Conservation (phyloP, 1,140 invertebrate species). For the Drosophila simulans region DNA sequence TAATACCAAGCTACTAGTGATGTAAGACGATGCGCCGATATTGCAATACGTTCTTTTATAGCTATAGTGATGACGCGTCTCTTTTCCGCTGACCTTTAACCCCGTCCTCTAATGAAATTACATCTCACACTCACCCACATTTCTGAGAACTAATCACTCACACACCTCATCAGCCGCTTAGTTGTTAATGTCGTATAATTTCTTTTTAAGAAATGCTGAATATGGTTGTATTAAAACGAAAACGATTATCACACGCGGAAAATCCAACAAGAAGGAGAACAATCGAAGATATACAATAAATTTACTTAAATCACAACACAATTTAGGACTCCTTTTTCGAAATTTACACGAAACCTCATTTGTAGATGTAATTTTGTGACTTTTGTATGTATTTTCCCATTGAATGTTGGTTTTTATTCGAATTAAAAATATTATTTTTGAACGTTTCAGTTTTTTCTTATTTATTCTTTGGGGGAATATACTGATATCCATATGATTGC, state of each 20-base stretch:
- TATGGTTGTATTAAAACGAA: conserved; percentile 68
- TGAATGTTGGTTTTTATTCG: conserved; percentile 67
- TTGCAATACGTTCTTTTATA: conserved; percentile 72
- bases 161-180: conserved; percentile 55
- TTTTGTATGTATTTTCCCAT: conserved; percentile 66
- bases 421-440: conserved; percentile 66
- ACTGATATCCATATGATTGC: conserved; percentile 2
- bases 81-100: conserved; percentile 41
- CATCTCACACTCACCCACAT: conserved; percentile 50
- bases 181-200: conserved; percentile 61
- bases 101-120: conserved; percentile 77
- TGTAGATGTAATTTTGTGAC: conserved; percentile 47
- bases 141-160: conserved; percentile 12
- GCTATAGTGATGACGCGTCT: conserved; percentile 45
- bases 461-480: background rate
- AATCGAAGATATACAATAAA: conserved; percentile 33
- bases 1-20: conserved; percentile 69
- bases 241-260: conserved; percentile 20
- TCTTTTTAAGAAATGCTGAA: conserved; percentile 67
- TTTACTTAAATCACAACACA: conserved; percentile 27
- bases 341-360: conserved; percentile 46
- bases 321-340: conserved; percentile 38
- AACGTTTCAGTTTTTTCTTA: conserved; percentile 2
- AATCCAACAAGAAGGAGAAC: background rate
- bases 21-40: conserved; percentile 65